Conservation (phyloP, 1,140 invertebrate genomes). For the Panagrolaimus sp. region DNA sequence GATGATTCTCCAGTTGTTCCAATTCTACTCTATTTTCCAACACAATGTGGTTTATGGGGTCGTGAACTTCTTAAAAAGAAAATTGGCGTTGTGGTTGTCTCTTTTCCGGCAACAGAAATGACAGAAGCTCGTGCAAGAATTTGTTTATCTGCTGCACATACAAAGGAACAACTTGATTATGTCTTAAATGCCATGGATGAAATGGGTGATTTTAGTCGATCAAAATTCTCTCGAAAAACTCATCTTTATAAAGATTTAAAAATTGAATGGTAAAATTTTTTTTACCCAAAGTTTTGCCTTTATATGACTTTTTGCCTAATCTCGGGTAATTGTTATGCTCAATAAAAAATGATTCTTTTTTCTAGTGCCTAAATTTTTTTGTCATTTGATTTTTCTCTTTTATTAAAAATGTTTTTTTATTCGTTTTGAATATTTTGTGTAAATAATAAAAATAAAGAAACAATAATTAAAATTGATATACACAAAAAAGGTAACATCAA, state of each 20-base stretch:
- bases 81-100: constrained; percentile 88
- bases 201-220: constrained; percentile 48
- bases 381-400: not conserved
- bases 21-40: constrained; percentile 84
- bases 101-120: constrained; percentile 94
- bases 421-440: not conserved
- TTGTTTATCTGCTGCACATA: constrained; percentile 90
- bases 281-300: too few relatives aligned
- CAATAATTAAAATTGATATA: too few relatives aligned
- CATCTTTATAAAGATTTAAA: constrained; percentile 51
- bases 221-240: constrained; percentile 51
- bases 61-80: constrained; percentile 74
- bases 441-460: too few relatives aligned
- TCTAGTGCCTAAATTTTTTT: not conserved
- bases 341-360: not conserved
- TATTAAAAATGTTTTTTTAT: not conserved
- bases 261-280: constrained; percentile 48
- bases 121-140: constrained; percentile 81
- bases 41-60: constrained; percentile 76
- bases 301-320: too few relatives aligned
- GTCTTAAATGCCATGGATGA: constrained; percentile 60
- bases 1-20: constrained; percentile 93
- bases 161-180: constrained; percentile 86
- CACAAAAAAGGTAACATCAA: too few relatives aligned
- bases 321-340: too few relatives aligned